Conservation (phyloP, 2,888 invertebrate genomes). For the Stegana nigrithorax region DNA sequence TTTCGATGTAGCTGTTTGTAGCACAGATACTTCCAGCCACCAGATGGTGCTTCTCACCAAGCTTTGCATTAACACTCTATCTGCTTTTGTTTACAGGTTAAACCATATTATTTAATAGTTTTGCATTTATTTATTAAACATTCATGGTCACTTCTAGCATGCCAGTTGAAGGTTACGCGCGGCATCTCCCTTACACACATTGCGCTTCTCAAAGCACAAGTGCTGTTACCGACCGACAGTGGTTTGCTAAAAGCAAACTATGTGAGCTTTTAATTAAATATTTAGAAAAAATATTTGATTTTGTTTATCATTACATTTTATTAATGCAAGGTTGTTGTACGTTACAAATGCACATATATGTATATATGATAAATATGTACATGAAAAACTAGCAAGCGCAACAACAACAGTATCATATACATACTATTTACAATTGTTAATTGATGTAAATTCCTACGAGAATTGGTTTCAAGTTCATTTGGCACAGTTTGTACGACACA, state of each 20-base stretch:
- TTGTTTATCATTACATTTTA: not conserved
- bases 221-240: no score
- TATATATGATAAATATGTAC: not conserved
- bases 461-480: conserved; percentile 1
- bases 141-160: conserved; percentile 9
- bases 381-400: not conserved
- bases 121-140: conserved; percentile 3
- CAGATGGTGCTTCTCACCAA: no score
- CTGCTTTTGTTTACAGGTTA: not conserved
- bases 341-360: no score
- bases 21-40: no score
- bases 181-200: no score
- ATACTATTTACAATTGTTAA: conserved; percentile 4
- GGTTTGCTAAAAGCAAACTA: no score
- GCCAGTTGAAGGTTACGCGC: no score
- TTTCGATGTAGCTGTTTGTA: no score
- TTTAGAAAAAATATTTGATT: not conserved
- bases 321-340: conserved; percentile 4
- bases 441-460: not conserved
- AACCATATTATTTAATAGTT: not conserved
- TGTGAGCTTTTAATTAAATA: not conserved
- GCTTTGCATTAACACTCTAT: no score
- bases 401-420: not conserved
- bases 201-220: no score
- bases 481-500: no score